phyloP scores from a whole-genome alignment of 35 echinoderm and acorn worm species.

The Diadema setosum region DNA sequence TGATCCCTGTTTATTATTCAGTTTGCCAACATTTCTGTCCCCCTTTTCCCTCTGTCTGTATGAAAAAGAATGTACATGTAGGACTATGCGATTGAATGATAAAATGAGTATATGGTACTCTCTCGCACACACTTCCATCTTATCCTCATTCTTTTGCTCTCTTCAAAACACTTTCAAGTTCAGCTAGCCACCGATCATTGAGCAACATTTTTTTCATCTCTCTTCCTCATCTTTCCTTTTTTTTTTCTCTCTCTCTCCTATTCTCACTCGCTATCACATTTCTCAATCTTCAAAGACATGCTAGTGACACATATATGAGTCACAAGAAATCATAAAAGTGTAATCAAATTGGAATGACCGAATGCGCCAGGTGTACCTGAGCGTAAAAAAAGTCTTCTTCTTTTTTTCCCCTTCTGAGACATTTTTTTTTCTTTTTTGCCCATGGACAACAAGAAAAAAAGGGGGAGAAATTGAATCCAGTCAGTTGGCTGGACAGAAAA shows the following conservation, averaged over 20 bases:
- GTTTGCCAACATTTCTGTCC: neutral
- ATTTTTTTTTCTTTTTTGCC: neutral
- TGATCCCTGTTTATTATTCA: neutral
- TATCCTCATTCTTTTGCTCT: too few relatives aligned
- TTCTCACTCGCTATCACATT: neutral
- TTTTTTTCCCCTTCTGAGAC: neutral
- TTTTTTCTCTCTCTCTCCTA: neutral
- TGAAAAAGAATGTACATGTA: neutral
- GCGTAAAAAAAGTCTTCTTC: neutral
- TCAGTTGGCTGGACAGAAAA: neutral
- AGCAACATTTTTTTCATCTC: too few relatives aligned
- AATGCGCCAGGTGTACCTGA: neutral
- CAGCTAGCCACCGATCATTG: too few relatives aligned
- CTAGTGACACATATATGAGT: neutral
- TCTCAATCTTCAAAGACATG: neutral
- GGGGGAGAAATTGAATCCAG: neutral
- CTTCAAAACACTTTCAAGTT: too few relatives aligned
- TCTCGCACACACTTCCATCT: too few relatives aligned
- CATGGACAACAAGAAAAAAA: neutral
- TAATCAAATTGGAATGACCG: slow-evolving; percentile 4
- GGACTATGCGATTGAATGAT: too few relatives aligned
- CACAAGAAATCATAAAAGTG: neutral
- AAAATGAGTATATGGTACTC: too few relatives aligned
- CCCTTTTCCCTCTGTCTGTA: neutral
- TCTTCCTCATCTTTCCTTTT: neutral